Evolutionary conservation across 2,797 vertebrate species (phyloP).

Genomic region (Melanotaenia parkinsoni): DNA sequence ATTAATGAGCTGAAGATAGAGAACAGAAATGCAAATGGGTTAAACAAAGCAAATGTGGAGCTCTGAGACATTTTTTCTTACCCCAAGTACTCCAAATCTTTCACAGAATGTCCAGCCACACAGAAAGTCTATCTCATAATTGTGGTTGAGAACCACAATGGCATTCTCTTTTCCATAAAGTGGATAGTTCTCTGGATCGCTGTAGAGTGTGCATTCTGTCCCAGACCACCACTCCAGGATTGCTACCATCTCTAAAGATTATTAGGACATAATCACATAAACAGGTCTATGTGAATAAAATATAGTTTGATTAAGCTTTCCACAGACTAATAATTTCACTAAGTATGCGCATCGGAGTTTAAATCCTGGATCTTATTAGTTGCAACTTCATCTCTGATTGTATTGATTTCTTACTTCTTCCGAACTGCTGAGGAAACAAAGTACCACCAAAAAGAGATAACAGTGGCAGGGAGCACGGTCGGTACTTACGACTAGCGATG

Average conservation of each 20-base stretch:
- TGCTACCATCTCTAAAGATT: slow-evolving; percentile 91
- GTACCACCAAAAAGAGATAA: not conserved
- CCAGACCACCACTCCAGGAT: slow-evolving; percentile 97
- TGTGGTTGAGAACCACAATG: slow-evolving; percentile 96
- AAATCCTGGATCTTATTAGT: not conserved
- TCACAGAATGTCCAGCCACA: slow-evolving; percentile 97
- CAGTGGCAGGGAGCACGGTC: not conserved
- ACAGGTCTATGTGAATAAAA: not conserved
- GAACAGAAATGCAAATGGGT: not conserved
- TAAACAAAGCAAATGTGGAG: rapidly evolving
- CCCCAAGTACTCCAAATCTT: slow-evolving; percentile 93
- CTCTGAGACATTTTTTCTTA: slow-evolving; percentile 74
- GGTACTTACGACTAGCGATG: slow-evolving; percentile 91
- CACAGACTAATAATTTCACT: not conserved
- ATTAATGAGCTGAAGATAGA: not conserved
- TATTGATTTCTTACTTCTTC: not conserved
- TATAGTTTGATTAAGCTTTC: not conserved
- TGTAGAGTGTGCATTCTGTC: slow-evolving; percentile 92
- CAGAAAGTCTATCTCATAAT: slow-evolving; percentile 96
- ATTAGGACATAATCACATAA: not conserved
- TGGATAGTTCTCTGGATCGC: slow-evolving; percentile 84
- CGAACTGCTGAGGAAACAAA: not conserved
- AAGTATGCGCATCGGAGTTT: not conserved
- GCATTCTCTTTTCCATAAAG: slow-evolving; percentile 93
- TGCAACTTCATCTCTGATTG: not conserved